Evolutionary conservation across 2,888 invertebrate genomes (phyloP), one percentile per base, ranked within the genome.

Genomic region (Lobophora halterata): DNA sequence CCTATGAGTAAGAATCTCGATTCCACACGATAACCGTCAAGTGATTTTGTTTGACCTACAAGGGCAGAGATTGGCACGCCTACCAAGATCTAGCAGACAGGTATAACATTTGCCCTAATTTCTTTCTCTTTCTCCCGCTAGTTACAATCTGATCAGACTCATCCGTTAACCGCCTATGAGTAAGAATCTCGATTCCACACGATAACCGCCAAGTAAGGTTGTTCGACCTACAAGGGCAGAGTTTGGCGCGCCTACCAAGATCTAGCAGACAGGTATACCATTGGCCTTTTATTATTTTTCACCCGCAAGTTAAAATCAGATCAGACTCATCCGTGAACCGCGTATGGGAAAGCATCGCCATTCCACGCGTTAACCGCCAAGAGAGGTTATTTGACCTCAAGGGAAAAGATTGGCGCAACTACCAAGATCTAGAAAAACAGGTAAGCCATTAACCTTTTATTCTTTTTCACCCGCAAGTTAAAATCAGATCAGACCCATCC

Each of bases 291-390:
- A n/a, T n/a, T n/a, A n/a, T n/a, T n/a, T n/a, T n/a, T n/a, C n/a
- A n/a, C n/a, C n/a, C n/a, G n/a, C n/a, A n/a, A n/a, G n/a, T n/a
- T n/a, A n/a, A n/a, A n/a, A n/a, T n/a, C n/a, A n/a, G n/a, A n/a
- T n/a, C n/a, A n/a, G n/a, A n/a, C n/a, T n/a, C n/a, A n/a, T n/a
- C n/a, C n/a, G n/a, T n/a, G n/a, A n/a, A n/a, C n/a, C n/a, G n/a
- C n/a, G 88, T 98, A 33, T 93, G 95, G 0, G 96, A 98, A 3
- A 97, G 97, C 19, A 96, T 99, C 52, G 99, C 99, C 5, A 97
- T 99, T 64, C 99, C 99, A 1, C 96, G 98, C 70, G 99, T 99
- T 79, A 99, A 99, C 86, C 90, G 99, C 0, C 96, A 97, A 69
- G 95, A 99, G 53, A 90, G 97, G 13, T 89, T 99, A 41, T 99